A percentile compares a stretch with the other conserved stretches of the same genome.
Conservation (phyloP, 92 coral and sea anemone genomes). For the Porites lobata region DNA sequence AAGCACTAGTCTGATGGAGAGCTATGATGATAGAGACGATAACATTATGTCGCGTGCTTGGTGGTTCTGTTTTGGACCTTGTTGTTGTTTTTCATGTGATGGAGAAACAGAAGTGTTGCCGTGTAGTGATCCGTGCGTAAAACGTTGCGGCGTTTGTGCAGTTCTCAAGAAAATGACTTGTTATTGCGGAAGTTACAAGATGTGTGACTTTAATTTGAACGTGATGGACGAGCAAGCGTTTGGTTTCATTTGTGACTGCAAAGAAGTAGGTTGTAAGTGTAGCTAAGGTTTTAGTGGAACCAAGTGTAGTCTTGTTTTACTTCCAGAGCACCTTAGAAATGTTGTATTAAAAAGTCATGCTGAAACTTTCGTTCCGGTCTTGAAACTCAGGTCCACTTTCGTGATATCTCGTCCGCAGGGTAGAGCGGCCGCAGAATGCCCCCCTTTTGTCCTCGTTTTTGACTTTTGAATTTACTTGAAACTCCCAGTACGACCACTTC, state of each 20-base stretch:
- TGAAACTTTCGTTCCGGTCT: too few species aligned
- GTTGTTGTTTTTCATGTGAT: constrained; percentile 79
- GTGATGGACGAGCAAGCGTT: constrained; percentile 78
- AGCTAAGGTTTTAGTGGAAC: too few species aligned
- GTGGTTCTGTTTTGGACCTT: constrained; percentile 77
- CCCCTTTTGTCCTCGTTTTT: too few species aligned
- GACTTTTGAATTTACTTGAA: too few species aligned
- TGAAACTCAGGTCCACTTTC: too few species aligned
- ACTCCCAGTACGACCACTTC: too few species aligned
- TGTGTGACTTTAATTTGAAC: constrained; percentile 53
- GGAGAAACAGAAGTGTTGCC: constrained; percentile 81
- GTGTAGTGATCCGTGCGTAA: constrained; percentile 56
- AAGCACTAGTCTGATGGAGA: constrained; percentile 65
- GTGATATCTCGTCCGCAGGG: too few species aligned
- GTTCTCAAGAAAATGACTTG: constrained; percentile 76
- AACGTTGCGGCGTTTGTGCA: constrained; percentile 43
- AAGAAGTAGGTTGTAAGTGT: constrained; percentile 18
- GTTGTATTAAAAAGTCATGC: too few species aligned
- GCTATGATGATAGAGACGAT: constrained; percentile 67
- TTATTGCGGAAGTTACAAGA: constrained; percentile 61
- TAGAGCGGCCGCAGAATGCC: too few species aligned
- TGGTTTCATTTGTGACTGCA: constrained; percentile 81
- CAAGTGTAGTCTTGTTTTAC: too few species aligned
- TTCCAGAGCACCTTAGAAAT: too few species aligned
- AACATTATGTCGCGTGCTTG: constrained; percentile 32